Evolutionary conservation across 2,888 invertebrate genomes (phyloP), one percentile per base, ranked within the genome.

Genomic region (Machimus atricapillus): DNA sequence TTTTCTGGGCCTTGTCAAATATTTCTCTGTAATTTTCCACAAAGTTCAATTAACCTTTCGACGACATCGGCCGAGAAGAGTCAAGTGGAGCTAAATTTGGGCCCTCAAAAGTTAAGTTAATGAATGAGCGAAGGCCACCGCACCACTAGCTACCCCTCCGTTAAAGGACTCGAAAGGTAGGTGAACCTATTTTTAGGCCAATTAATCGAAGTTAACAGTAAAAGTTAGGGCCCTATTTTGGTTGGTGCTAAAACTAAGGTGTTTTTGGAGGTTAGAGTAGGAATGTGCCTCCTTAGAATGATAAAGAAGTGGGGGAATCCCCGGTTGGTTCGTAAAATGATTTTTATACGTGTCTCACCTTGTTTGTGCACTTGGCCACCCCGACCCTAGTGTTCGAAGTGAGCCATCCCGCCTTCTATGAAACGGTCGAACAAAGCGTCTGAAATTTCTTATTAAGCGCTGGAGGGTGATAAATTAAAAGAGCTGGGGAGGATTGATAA

Each of bases 381-480:
- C 52, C 52, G 52, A 19, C n/a, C n/a, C 19, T 52, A 6, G 19
- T n/a, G 19, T n/a, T 52, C 52, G n/a, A 52, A 52, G 52, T n/a
- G n/a, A 52, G 52, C 52, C n/a, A 52, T 52, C 52, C 52, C 31
- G 74, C 27, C 74, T 31, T 8, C 74, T 34, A 16, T 74, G 74
- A 19, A 31, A 34, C 74, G 37, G 37, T n/a, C 74, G 77, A 77
- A 77, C 19, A 40, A 19, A 77, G 27, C 66, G 77, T n/a, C 77
- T 19, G 34, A 77, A 77, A 77, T 37, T 77, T 77, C 37, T 37
- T 77, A 77, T 77, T 77, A 77, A 40, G 77, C 40, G 37, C 40
- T 19, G 5, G 34, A 40, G 77, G 77, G 77, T 31, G 77, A 77
- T 77, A 77, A 77, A 77, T 77, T 37, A 77, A 77, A 77, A 77